Conservation (phyloP, 2,113 vertebrate genomes). For the Tenrec ecaudatus region DNA sequence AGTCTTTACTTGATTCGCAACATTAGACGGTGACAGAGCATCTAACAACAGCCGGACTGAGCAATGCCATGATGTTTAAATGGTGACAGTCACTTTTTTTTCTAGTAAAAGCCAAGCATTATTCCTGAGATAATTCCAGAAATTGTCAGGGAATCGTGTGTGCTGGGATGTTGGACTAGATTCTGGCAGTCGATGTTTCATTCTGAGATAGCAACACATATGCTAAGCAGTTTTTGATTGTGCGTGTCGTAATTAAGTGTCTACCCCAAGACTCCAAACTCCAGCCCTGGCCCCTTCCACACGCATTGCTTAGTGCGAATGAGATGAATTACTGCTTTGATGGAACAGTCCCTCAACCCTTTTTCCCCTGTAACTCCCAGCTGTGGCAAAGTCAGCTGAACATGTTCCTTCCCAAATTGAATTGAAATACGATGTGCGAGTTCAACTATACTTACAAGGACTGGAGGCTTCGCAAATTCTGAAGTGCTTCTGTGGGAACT, state of each 20-base stretch:
- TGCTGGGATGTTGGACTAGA: background rate
- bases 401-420: background rate
- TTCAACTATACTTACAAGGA: conserved; percentile 91
- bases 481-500: conserved; percentile 93
- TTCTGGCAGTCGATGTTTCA: background rate
- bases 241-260: background rate
- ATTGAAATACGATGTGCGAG: background rate
- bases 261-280: background rate
- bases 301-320: background rate
- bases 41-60: background rate
- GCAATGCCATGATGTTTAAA: background rate
- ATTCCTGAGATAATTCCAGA: conserved; percentile 8
- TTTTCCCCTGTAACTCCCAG: background rate
- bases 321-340: background rate
- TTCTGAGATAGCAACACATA: background rate
- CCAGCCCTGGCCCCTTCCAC: too few relatives aligned
- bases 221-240: background rate
- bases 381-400: background rate
- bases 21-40: background rate
- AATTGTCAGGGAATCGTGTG: background rate
- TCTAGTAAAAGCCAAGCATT: conserved; percentile 13
- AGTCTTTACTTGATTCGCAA: conserved; percentile 36
- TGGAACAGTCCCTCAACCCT: background rate
- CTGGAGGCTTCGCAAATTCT: conserved; percentile 92
- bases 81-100: conserved; percentile 8